A percentile compares a stretch with the other conserved stretches of the same genome.
These are phyloP conservation scores for Parauchenoglanis punctatus DNA, from an alignment of 2,797 vertebrate genomes.

Conservation along the genomic window DNA sequence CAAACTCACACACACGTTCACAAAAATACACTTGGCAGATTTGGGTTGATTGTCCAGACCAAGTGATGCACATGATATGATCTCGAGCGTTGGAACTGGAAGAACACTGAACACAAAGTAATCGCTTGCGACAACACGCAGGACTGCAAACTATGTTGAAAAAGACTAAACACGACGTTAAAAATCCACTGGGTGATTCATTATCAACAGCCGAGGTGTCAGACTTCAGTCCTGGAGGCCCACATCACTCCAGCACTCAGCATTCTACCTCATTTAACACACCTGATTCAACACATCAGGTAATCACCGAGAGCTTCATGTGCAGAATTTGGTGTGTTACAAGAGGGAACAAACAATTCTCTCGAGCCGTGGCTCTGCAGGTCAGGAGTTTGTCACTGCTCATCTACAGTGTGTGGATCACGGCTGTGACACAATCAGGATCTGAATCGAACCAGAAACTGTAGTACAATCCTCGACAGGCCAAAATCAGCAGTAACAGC, in stretches of 20 bases:
- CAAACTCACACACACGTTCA: slow-evolving; percentile 36
- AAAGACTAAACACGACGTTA: slow-evolving; percentile 45
- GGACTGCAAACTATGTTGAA: slow-evolving; percentile 33
- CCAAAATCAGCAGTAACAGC: background rate
- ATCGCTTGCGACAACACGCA: slow-evolving; percentile 35
- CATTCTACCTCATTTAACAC: slow-evolving; percentile 28
- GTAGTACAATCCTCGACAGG: slow-evolving; percentile 1
- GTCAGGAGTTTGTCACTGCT: background rate
- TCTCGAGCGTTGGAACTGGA: slow-evolving; percentile 31
- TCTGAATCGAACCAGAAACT: slow-evolving; percentile 15
- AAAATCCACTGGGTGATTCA: slow-evolving; percentile 42
- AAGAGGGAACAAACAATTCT: background rate
- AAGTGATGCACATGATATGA: slow-evolving; percentile 76
- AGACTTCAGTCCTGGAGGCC: slow-evolving; percentile 28
- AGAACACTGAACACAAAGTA: slow-evolving; percentile 22
- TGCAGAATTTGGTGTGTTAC: background rate
- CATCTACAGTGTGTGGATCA: background rate
- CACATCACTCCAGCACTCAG: slow-evolving; percentile 8
- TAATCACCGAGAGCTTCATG: background rate
- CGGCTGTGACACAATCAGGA: slow-evolving; percentile 13
- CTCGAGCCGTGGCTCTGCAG: background rate
- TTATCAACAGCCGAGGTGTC: slow-evolving; percentile 37
- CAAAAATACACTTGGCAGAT: slow-evolving; percentile 51
- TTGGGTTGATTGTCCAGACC: slow-evolving; percentile 72
- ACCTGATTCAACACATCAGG: slow-evolving; percentile 26